phyloP scores from a whole-genome alignment of 2,888 invertebrate genomes.

The Calliopum simillimum region DNA sequence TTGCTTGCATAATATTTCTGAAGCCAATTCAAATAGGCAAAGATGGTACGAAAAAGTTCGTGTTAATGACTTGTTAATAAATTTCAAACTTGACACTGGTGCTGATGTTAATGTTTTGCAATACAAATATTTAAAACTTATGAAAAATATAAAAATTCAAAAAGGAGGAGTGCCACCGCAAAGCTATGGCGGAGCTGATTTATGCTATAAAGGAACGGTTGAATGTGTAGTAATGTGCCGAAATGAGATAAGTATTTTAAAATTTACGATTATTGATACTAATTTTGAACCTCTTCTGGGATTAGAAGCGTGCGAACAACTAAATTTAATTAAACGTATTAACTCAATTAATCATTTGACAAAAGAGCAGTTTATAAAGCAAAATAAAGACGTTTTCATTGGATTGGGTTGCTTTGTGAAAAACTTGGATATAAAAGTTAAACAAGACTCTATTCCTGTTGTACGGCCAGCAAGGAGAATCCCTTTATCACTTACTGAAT shows the following conservation, averaged over 20 bases:
- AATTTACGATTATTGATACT: conserved; percentile 42
- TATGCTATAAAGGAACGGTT: no score
- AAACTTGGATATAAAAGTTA: conserved; percentile 41
- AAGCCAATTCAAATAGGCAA: no score
- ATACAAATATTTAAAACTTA: conserved; percentile 35
- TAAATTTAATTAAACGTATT: conserved; percentile 37
- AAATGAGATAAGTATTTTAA: conserved; percentile 36
- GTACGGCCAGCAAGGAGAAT: conserved; percentile 42
- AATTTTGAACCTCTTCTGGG: conserved; percentile 27
- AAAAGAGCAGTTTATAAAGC: conserved; percentile 23
- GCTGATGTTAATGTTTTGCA: conserved; percentile 38
- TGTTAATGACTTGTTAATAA: conserved; percentile 33
- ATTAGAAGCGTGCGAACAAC: conserved; percentile 23
- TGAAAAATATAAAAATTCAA: conserved; percentile 29
- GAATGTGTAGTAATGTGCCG: conserved; percentile 37
- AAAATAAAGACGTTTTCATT: conserved; percentile 40
- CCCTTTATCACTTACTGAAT: conserved; percentile 34
- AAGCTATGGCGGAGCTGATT: conserved; percentile 38
- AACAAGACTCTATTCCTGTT: conserved; percentile 30
- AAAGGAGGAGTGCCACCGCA: conserved; percentile 32
- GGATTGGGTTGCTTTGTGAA: conserved; percentile 40
- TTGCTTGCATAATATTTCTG: conserved; percentile 27
- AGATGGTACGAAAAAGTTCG: no score
- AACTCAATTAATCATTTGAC: conserved; percentile 23
- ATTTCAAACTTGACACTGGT: conserved; percentile 40